Conservation (phyloP, 64 coral and sea anemone species). For the Dendrophyllia cribrosa region DNA sequence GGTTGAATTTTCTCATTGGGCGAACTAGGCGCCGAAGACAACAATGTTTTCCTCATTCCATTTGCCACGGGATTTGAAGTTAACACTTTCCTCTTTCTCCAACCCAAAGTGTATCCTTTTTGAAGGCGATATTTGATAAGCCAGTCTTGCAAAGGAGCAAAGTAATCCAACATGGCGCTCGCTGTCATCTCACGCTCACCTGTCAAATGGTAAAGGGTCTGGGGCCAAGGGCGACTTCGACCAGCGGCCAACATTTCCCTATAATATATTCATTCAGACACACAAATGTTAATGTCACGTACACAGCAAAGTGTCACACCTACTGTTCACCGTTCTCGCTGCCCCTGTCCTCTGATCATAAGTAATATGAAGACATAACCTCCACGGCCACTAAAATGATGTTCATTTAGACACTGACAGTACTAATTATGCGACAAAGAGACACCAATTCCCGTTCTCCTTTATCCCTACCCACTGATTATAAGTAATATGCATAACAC, state of each 20-base stretch:
- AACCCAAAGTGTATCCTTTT: conserved; percentile 78
- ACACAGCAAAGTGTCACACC: too few relatives aligned
- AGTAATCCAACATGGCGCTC: conserved; percentile 91
- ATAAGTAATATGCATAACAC: too few relatives aligned
- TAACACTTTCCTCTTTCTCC: conserved; percentile 54
- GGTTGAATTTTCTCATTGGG: background rate
- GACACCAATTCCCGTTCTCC: too few relatives aligned
- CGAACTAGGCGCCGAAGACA: background rate
- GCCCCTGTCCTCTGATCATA: too few relatives aligned
- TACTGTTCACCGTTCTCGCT: too few relatives aligned
- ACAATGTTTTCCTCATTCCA: conserved; percentile 77
- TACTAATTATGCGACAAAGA: too few relatives aligned
- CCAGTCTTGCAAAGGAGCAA: conserved; percentile 89
- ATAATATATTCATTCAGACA: background rate
- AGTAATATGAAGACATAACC: too few relatives aligned
- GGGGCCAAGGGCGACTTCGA: conserved; percentile 91
- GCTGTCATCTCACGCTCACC: conserved; percentile 85
- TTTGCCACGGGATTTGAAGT: conserved; percentile 26
- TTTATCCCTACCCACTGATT: too few relatives aligned
- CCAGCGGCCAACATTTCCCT: conserved; percentile 92
- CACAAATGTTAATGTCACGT: too few relatives aligned
- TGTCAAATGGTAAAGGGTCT: conserved; percentile 85
- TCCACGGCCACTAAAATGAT: too few relatives aligned
- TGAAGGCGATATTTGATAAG: conserved; percentile 73
- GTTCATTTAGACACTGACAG: too few relatives aligned